These are phyloP conservation scores for Odontamblyopus lacepedii DNA, from an alignment of 2,797 vertebrate species.

Conservation along the genomic window DNA sequence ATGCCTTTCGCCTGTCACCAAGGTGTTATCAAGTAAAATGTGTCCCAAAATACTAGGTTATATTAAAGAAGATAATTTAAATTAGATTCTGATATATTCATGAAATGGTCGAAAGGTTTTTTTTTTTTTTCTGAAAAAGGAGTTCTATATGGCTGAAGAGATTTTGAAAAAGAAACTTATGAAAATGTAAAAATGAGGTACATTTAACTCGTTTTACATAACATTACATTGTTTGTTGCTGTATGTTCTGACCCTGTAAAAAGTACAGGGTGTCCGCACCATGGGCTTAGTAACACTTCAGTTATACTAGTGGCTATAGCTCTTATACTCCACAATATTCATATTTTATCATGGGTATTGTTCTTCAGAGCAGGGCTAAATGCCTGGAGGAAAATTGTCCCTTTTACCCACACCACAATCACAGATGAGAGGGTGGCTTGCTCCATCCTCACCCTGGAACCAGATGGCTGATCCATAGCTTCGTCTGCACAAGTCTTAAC, in stretches of 20 bases:
- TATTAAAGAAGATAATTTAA: neutral
- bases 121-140: too few relatives aligned
- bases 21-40: neutral
- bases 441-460: conserved; percentile 65
- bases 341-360: neutral
- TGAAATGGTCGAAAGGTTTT: too few relatives aligned
- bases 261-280: neutral
- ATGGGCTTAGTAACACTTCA: neutral
- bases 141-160: too few relatives aligned
- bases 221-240: neutral
- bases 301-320: neutral
- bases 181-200: neutral
- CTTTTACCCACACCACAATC: conserved; percentile 21
- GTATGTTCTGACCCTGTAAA: neutral
- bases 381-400: neutral
- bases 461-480: conserved; percentile 56
- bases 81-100: neutral
- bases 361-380: neutral
- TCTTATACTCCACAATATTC: neutral
- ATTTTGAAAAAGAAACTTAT: too few relatives aligned
- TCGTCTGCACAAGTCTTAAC: conserved; percentile 50
- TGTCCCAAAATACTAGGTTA: too few relatives aligned
- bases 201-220: neutral
- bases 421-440: conserved; percentile 27
- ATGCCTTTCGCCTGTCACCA: neutral